Evolutionary conservation across 2,797 vertebrate genomes (phyloP), one percentile per base, ranked within the genome.

Genomic region (Taeniopygia guttata): DNA sequence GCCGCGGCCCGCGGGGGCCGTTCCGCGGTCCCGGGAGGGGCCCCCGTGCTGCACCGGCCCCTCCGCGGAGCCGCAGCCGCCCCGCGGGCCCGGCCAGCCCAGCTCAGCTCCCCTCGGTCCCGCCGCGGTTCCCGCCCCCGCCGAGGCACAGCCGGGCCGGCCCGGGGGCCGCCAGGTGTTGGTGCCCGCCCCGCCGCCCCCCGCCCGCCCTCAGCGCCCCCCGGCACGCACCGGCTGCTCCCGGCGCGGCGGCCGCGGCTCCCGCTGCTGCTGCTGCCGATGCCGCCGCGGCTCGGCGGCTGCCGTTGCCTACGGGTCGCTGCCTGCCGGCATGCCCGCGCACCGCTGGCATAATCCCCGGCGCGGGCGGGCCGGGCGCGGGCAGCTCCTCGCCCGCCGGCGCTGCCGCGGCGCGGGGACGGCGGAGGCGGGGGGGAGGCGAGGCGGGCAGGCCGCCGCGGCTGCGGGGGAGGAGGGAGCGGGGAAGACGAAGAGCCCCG

Each of bases 381-480:
- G 87, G 84, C 81, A 40, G 86, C 81, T 93, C 67, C 84, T 94
- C 83, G 49, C 93, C 95, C 84, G 77, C 64, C 78, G 90, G 77
- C 64, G 68, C 70, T 66, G 88, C 88, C 81, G 69, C 49, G 79
- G 83, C 56, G 73, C 72, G 78, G 84, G 84, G 58, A 82, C 81
- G 46, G 59, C 49, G 90, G 84, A 70, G 67, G 67, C 68, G 67
- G 68, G 30, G 38, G 38, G 7, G 38, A 70, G 38, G 68, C 68
- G 38, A 70, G 51, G 68, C 68, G 68, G 51, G 68, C 38, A 52
- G 69, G 52, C 69, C 69, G 69, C 52, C 69, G 69, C 69, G 45
- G 69, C 52, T 45, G 32, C 40, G 52, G 69, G 11, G 52, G 69
- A 45, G 69, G 52, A 73, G 52, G 25, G 26, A 73, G 11, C 69